Evolutionary conservation across 1,140 invertebrate species (phyloP), one percentile per base, ranked within the genome.

Genomic region (Pteromalus puparum): DNA sequence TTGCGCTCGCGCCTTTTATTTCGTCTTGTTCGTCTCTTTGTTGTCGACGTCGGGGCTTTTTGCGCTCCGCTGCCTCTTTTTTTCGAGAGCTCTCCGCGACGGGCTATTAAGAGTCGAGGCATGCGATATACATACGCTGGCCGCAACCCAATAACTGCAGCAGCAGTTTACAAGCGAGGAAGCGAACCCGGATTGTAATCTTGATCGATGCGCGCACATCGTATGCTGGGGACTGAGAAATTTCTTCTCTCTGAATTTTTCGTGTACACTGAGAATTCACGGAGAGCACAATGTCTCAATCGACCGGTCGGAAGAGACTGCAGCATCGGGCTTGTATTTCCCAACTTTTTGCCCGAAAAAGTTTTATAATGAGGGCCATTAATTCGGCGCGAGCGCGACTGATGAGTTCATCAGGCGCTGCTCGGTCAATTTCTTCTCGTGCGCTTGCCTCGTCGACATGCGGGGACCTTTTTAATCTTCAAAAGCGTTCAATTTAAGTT

Each of bases 401-500:
- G 72, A 74, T 74, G 72, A 38, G 21, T 42, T 38, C 30, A 74
- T 74, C 72, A 42, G 24, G 68, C 26, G 67, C 53, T 1, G 21
- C 6, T 21, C 21, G 72, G 18, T 21, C 28, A 30, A 42, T 74
- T 74, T 74, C 34, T 21, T 42, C 72, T 30, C 24, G 12, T 28
- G 70, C 70, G 26, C 70, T 28, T 9, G 26, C n/a, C 13, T 9
- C 2, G 1, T 15, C 30, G 15, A 21, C n/a, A 12, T 7, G 26
- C 24, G 24, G 24, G 24, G 68, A 70, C 24, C 21, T 61, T 70
- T 70, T 70, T 70, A 26, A 70, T 70, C 67, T 30, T 26, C 28
- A 28, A 30, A 70, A 70, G 67, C 67, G 26, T 70, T 70, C 67
- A 70, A 70, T 70, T 70, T 26, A 70, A n/a, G 72, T 74, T 42